Percentiles rank a stretch among this genome's conserved stretches.
Evolutionary conservation across 2,797 vertebrate genomes (phyloP).

Genomic region (Poeciliopsis presidionis): DNA sequence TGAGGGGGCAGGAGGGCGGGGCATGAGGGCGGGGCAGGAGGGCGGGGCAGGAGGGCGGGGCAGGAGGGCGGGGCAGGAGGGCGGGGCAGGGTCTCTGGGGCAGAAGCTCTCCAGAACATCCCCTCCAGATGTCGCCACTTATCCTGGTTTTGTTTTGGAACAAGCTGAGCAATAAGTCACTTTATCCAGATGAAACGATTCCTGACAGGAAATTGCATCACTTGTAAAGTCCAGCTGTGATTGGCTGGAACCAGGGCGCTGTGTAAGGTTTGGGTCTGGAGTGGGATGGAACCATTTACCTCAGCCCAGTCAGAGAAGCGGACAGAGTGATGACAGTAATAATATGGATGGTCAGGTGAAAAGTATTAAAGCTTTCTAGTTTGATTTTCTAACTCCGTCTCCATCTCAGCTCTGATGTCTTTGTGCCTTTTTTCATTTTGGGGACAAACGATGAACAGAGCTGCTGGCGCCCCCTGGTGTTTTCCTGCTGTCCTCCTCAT

Average conservation of each 20-base stretch:
- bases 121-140: background rate
- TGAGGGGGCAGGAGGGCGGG: too few relatives aligned
- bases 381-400: slow-evolving; percentile 66
- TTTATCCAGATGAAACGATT: background rate
- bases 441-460: slow-evolving; percentile 41
- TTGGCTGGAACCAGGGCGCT: background rate
- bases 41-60: too few relatives aligned
- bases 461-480: slow-evolving; percentile 5
- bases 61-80: too few relatives aligned
- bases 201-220: background rate
- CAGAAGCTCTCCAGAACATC: too few relatives aligned
- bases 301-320: slow-evolving; percentile 50
- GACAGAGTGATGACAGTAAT: slow-evolving; percentile 28
- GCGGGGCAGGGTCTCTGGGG: too few relatives aligned
- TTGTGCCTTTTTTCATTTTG: slow-evolving; percentile 74
- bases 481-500: slow-evolving; percentile 48
- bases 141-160: background rate
- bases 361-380: slow-evolving; percentile 78
- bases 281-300: slow-evolving; percentile 62
- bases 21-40: too few relatives aligned
- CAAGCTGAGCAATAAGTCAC: background rate
- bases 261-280: slow-evolving; percentile 11
- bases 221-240: background rate
- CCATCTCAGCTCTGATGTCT: slow-evolving; percentile 61
- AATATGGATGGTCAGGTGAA: slow-evolving; percentile 65